These are phyloP conservation scores for Periphyllus acericola DNA, from an alignment of 2,888 invertebrate species.

Conservation along the genomic window DNA sequence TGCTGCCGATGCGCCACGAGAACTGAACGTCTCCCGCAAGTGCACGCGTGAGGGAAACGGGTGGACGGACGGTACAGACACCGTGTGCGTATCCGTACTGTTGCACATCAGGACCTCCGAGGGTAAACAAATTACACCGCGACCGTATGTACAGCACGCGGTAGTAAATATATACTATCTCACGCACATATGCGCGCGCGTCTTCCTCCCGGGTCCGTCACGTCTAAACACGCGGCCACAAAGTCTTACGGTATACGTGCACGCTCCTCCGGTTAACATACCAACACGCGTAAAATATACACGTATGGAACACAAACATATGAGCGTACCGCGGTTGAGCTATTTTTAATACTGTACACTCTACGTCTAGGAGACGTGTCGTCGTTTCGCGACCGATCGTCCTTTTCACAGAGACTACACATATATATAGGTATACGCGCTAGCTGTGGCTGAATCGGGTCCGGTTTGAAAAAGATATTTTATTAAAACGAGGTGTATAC, in stretches of 20 bases:
- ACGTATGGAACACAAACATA: neutral
- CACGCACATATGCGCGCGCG: neutral
- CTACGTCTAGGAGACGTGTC: neutral
- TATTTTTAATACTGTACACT: neutral
- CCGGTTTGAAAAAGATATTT: too few relatives aligned
- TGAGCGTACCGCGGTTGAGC: neutral
- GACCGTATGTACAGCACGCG: neutral
- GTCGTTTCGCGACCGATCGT: neutral
- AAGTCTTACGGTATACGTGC: too few relatives aligned
- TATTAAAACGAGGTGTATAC: too few relatives aligned
- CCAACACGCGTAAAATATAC: neutral
- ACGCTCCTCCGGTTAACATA: too few relatives aligned
- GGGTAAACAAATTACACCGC: constrained; percentile 19
- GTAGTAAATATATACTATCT: neutral
- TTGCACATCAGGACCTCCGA: neutral
- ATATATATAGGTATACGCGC: too few relatives aligned
- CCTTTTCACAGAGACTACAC: neutral
- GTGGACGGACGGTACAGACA: neutral
- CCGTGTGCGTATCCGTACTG: neutral
- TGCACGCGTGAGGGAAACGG: neutral
- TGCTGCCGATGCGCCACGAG: neutral
- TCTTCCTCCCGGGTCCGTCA: neutral
- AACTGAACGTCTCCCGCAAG: neutral
- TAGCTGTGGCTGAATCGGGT: too few relatives aligned
- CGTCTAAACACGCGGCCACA: neutral